Percentiles rank a stretch among this genome's conserved stretches.
phyloP scores from a whole-genome alignment of 1,140 invertebrate species.

The Macrocentrus cingulum region DNA sequence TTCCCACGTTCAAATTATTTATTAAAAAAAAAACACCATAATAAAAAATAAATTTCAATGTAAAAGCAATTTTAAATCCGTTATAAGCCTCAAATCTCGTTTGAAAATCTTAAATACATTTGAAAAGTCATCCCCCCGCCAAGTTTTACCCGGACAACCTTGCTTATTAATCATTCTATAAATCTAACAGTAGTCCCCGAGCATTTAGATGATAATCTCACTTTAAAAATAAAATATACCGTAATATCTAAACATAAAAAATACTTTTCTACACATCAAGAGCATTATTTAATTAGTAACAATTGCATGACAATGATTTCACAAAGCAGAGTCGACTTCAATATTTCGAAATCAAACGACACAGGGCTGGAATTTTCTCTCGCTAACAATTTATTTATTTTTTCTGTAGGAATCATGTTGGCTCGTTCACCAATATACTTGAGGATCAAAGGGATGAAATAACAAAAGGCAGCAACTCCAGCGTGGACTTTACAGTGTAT shows the following conservation, averaged over 20 bases:
- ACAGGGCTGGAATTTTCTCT: neutral
- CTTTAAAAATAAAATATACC: no score
- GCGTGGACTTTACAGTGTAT: conserved; percentile 29
- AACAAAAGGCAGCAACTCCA: conserved; percentile 35
- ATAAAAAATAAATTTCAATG: no score
- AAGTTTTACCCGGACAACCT: no score
- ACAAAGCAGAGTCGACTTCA: neutral
- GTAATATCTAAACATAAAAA: neutral
- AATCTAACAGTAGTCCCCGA: no score
- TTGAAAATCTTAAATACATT: no score
- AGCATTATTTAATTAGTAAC: conserved; percentile 1
- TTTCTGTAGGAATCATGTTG: conserved; percentile 13
- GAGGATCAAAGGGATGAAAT: conserved; percentile 39
- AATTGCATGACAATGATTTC: conserved; percentile 5
- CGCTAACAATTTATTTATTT: conserved; percentile 6
- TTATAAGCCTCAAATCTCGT: no score
- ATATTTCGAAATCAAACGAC: conserved; percentile 9
- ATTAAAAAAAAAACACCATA: no score
- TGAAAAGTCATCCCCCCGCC: no score
- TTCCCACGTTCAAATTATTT: no score
- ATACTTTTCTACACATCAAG: neutral
- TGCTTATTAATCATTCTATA: no score
- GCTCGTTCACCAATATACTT: conserved; percentile 6
- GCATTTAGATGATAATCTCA: no score
- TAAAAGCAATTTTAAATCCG: no score